Evolutionary conservation across 2,888 invertebrate genomes (phyloP), one percentile per base, ranked within the genome.

Genomic region (Syrista parreyssii): DNA sequence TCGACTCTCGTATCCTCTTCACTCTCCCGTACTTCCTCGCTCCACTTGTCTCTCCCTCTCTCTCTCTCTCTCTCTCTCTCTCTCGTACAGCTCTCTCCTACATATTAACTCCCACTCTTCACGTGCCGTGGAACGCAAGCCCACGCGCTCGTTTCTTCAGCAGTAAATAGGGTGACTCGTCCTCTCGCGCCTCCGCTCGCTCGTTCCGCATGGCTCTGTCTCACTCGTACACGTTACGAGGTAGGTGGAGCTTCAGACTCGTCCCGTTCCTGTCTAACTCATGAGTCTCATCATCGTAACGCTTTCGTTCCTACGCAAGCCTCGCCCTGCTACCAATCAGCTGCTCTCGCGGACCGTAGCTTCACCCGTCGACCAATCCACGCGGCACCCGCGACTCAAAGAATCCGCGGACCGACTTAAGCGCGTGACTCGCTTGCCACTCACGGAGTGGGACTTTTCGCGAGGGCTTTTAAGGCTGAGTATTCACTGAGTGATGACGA

Each of bases 321-420:
- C 78, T 75, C 78, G 78, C 90, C 90, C 89, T 86, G 83, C 86
- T 84, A 86, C 90, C 90, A 90, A 90, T 90, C 87, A 81, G 84
- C 80, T 79, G 77, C 80, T 80, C 81, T 79, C 75, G 80, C 79
- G 74, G 68, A 81, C 79, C 77, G 76, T 81, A 73, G 86, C 82
- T 84, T 86, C 86, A 81, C 79, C 83, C 74, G 76, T 75, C 79
- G 82, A 80, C 87, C 88, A 88, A 88, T 88, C 87, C 81, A 80
- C 80, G 81, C 74, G 82, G 75, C 75, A 79, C 68, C 74, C 74
- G 36, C 68, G 77, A 71, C 77, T 75, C 72, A 79, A 80, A 78
- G 79, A 81, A 82, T 77, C 78, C 81, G 76, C 78, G 55, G 55
- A 77, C 78, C 78, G 80, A 81, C 84, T 81, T 80, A 36, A 74